Conservation (phyloP, 1,140 invertebrate species). For the Leptinotarsa defecta region DNA sequence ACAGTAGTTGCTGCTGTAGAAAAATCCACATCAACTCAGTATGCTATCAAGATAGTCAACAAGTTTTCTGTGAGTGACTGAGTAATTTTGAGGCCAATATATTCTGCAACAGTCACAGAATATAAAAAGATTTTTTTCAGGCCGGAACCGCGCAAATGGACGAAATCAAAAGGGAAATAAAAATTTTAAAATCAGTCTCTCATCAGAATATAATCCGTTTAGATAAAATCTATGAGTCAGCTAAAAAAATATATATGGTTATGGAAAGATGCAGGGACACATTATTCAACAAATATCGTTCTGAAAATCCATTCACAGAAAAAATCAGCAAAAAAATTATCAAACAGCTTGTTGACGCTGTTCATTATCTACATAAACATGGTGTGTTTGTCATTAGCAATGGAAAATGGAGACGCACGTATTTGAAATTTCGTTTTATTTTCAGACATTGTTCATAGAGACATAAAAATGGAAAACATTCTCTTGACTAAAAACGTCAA, state of each 20-base stretch:
- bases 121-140: conserved; percentile 6
- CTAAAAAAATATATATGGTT: conserved; percentile 58
- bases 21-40: conserved; percentile 52
- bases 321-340: conserved; percentile 57
- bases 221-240: conserved; percentile 61
- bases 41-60: conserved; percentile 63
- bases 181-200: conserved; percentile 61
- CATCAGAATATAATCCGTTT: conserved; percentile 63
- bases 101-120: conserved; percentile 19
- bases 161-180: conserved; percentile 57
- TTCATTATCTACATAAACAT: conserved; percentile 63
- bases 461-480: conserved; percentile 66
- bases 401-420: no score
- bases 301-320: conserved; percentile 55
- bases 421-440: neutral
- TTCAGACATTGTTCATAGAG: conserved; percentile 64
- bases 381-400: conserved; percentile 49
- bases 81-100: neutral
- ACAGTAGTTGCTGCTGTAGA: conserved; percentile 58
- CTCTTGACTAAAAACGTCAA: conserved; percentile 59
- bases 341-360: conserved; percentile 57
- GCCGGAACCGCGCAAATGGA: conserved; percentile 44
- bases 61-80: conserved; percentile 48
- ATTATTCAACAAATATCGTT: conserved; percentile 55
- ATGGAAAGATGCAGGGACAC: conserved; percentile 61